Percentiles rank a stretch among this genome's conserved stretches.
Evolutionary conservation across 2,888 invertebrate genomes (phyloP).

Genomic region (Merodon equestris): DNA sequence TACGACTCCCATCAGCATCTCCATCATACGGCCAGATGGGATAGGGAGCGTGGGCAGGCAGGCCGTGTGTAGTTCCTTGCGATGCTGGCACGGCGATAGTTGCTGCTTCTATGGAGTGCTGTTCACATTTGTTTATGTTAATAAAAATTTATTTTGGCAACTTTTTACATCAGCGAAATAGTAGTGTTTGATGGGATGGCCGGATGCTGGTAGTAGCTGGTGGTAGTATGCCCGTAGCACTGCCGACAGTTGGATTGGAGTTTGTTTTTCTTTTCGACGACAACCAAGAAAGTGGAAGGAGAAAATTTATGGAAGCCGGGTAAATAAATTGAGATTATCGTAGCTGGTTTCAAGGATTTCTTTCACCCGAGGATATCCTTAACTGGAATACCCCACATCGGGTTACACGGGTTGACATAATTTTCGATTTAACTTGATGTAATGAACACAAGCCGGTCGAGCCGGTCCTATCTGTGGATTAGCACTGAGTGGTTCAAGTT

Average conservation of each 20-base stretch:
- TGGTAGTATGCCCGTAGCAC: conserved; percentile 8
- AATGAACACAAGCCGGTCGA: conserved; percentile 17
- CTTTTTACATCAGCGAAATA: conserved; percentile 68
- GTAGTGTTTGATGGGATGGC: conserved; percentile 53
- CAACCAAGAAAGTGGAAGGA: not conserved
- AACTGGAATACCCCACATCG: conserved; percentile 47
- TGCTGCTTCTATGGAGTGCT: conserved; percentile 61
- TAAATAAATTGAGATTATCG: conserved; percentile 61
- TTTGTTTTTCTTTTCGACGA: not conserved
- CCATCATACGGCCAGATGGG: not conserved
- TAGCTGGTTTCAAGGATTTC: conserved; percentile 37
- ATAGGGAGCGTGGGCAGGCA: too few relatives aligned
- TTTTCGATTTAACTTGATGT: conserved; percentile 45
- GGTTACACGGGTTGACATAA: conserved; percentile 42
- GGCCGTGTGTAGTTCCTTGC: conserved; percentile 23
- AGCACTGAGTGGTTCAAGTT: conserved; percentile 31
- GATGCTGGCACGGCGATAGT: conserved; percentile 50
- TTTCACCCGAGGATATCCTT: conserved; percentile 35
- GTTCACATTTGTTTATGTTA: conserved; percentile 68
- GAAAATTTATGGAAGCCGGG: conserved; percentile 53
- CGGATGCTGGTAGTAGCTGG: not conserved
- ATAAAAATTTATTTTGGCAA: conserved; percentile 68
- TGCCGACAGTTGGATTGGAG: conserved; percentile 24
- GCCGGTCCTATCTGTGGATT: conserved; percentile 2
- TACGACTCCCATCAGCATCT: not conserved